Evolutionary conservation across 2,113 vertebrate genomes (phyloP).

Genomic region (Madoqua kirkii): DNA sequence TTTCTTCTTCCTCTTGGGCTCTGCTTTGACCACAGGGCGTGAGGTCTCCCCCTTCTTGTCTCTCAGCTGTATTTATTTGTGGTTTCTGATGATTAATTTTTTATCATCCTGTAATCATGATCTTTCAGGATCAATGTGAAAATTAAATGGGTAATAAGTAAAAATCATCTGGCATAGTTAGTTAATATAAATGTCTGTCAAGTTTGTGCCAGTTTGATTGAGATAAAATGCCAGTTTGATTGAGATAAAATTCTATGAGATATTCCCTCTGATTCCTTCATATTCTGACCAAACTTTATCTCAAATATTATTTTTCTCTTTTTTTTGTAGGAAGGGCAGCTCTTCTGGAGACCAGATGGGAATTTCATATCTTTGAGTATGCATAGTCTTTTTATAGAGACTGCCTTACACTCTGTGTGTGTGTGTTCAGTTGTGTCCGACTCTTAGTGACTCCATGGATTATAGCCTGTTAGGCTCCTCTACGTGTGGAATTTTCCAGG

Average conservation of each 20-base stretch:
- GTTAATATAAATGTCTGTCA: not conserved
- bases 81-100: not conserved
- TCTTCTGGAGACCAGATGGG: not conserved
- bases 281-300: not conserved
- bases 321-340: not conserved
- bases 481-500: not conserved
- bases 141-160: not conserved
- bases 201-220: not conserved
- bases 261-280: not conserved
- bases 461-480: not conserved
- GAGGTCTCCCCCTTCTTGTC: not conserved
- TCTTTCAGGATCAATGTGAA: not conserved
- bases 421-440: not conserved
- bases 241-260: not conserved
- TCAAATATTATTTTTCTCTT: not conserved
- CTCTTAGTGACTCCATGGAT: not conserved
- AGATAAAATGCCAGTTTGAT: not conserved
- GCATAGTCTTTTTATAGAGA: not conserved
- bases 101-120: not conserved
- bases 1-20: not conserved
- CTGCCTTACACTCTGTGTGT: not conserved
- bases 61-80: not conserved
- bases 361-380: not conserved
- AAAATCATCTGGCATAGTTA: not conserved
- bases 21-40: not conserved